Conservation (phyloP, 2,113 vertebrate genomes). For the Antechinus flavipes region DNA sequence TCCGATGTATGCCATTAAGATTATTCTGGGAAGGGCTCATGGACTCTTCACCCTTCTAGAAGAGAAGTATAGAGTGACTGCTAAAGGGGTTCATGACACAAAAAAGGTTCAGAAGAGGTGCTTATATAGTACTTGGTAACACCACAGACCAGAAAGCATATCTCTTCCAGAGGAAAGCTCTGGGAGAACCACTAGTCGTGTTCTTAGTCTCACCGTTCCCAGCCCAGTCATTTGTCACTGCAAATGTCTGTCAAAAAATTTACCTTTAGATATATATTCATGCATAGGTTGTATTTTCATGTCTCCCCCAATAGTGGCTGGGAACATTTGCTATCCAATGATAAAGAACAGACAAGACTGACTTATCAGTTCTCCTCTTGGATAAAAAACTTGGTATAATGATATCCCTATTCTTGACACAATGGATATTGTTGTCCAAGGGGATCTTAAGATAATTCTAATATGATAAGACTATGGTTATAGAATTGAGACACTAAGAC, state of each 20-base stretch:
- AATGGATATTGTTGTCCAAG: neutral
- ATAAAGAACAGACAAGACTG: neutral
- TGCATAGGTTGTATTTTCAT: neutral
- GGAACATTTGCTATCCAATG: neutral
- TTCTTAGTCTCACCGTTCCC: neutral
- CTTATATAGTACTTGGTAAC: neutral
- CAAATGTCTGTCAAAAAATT: neutral
- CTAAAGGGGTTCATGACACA: neutral
- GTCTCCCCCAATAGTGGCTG: neutral
- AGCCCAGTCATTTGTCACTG: neutral
- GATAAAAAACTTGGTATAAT: neutral
- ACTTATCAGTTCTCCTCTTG: neutral
- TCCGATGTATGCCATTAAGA: neutral
- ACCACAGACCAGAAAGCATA: neutral
- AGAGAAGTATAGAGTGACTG: neutral
- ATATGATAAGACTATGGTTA: neutral
- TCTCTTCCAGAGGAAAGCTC: neutral
- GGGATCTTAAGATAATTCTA: neutral
- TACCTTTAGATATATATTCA: neutral
- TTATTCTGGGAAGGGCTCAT: neutral
- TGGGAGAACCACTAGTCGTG: neutral
- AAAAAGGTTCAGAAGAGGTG: neutral
- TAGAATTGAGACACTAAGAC: neutral
- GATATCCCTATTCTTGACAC: neutral
- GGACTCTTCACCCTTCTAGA: neutral